phyloP scores from a whole-genome alignment of 2,113 vertebrate genomes.

The Noturus placidus region DNA sequence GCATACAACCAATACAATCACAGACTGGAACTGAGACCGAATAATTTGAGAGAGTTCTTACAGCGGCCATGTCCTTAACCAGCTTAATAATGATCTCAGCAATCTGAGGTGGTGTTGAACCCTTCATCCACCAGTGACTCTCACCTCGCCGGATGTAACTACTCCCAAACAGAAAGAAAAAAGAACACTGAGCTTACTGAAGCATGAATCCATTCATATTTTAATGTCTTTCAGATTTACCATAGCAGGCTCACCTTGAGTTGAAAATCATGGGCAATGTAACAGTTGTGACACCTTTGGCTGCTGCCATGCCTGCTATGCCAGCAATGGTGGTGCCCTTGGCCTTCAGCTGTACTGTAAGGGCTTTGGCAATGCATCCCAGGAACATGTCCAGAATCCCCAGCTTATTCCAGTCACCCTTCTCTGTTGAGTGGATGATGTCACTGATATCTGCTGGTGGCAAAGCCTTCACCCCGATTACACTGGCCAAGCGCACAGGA shows the following conservation, averaged over 20 bases:
- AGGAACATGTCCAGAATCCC: slow-evolving; percentile 98
- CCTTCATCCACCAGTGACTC: slow-evolving; percentile 99
- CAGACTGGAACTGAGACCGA: background rate
- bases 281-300: slow-evolving; percentile 97
- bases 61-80: slow-evolving; percentile 98
- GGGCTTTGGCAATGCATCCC: slow-evolving; percentile 96
- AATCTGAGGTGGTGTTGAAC: slow-evolving; percentile 96
- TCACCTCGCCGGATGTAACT: slow-evolving; percentile 95
- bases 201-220: background rate
- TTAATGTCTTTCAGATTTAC: background rate
- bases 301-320: slow-evolving; percentile 87
- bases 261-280: slow-evolving; percentile 98
- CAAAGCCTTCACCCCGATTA: slow-evolving; percentile 94
- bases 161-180: slow-evolving; percentile 29
- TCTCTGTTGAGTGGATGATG: slow-evolving; percentile 98
- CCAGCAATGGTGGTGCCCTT: slow-evolving; percentile 95
- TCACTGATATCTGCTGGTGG: slow-evolving; percentile 98
- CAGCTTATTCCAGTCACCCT: slow-evolving; percentile 96
- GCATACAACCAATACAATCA: background rate
- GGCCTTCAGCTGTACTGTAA: slow-evolving; percentile 98
- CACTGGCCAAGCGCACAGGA: slow-evolving; percentile 91
- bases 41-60: slow-evolving; percentile 67
- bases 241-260: slow-evolving; percentile 80
- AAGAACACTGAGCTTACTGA: background rate
- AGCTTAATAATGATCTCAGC: slow-evolving; percentile 98